Evolutionary conservation across 2,888 invertebrate genomes (phyloP), one percentile per base, ranked within the genome.

Genomic region (Drosophila tripunctata): DNA sequence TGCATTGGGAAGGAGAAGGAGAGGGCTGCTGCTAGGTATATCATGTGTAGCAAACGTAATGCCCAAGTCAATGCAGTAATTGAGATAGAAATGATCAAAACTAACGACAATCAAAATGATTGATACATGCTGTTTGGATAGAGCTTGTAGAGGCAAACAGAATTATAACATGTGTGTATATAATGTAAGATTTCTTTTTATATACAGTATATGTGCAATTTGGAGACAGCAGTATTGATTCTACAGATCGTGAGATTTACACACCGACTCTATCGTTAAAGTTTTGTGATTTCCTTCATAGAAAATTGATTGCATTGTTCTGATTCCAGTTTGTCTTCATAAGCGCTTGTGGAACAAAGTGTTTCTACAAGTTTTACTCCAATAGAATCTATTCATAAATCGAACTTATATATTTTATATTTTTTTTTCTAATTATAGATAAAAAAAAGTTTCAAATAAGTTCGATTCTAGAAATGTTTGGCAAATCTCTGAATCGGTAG

Each of bases 151-250:
- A 41, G 15, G 12, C 30, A 6, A 35, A 31, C 12, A 22, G 19
- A 38, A 43, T 17, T 15, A 15, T 10, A 2, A 36, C 40, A 38
- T 27, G 22, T 2, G 64, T 50, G 65, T 58, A 72, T 58, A 43
- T 22, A 43, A 54, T 15, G 50, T 50, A n/a, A n/a, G n/a, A n/a
- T n/a, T n/a, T n/a, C 30, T 31, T 14, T 33, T 5, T 64, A 58
- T 70, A 40, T 71, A 72, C 55, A 64, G 47, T 57, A 52, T 57
- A 52, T 69, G 52, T 40, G 48, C 47, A 36, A 38, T 38, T 19
- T 30, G 14, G 24, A 27, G 5, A 2, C 47, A 35, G 35, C 47
- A 14, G 22, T 15, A 24, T 12, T 7, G 10, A 21, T 35, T 44
- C 35, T 44, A 41, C 40, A 41, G 33, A 14, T 31, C 8, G 15